A percentile compares a stretch with the other conserved stretches of the same genome.
Evolutionary conservation across 2,113 vertebrate species (phyloP).

Genomic region (Heterochromis multidens): DNA sequence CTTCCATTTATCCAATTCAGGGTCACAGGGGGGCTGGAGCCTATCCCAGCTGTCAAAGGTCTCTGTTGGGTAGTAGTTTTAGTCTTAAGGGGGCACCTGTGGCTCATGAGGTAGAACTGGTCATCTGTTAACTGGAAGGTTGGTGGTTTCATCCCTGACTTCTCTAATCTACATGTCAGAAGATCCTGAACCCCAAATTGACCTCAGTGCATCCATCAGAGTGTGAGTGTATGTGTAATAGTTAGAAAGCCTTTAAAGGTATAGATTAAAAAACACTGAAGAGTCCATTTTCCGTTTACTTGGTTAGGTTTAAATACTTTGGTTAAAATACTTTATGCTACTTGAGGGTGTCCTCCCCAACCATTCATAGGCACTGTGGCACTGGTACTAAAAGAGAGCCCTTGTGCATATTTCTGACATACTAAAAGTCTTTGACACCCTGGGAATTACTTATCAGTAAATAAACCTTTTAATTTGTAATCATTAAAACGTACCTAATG

Average conservation of each 20-base stretch:
- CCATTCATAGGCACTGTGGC: too few species aligned
- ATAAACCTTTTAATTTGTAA: not conserved
- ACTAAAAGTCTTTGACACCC: not conserved
- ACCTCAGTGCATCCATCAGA: not conserved
- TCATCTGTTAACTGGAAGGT: not conserved
- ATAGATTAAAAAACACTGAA: not conserved
- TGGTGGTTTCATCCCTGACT: rapidly evolving
- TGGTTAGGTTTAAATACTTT: not conserved
- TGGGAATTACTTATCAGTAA: not conserved
- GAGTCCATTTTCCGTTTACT: not conserved
- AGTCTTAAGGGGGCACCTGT: not conserved
- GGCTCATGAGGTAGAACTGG: rapidly evolving
- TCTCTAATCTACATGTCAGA: not conserved
- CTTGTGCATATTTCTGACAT: too few species aligned
- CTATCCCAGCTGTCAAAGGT: too few species aligned
- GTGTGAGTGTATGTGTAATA: not conserved
- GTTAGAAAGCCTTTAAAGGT: not conserved
- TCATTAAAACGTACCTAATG: not conserved
- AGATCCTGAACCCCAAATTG: not conserved
- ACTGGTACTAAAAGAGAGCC: too few species aligned
- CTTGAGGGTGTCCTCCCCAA: too few species aligned
- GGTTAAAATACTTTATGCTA: not conserved
- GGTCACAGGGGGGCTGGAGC: too few species aligned
- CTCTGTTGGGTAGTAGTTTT: not conserved
- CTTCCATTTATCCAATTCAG: not conserved